These are phyloP conservation scores for Marmota monax DNA, from an alignment of 2,113 vertebrate genomes.

Conservation along the genomic window DNA sequence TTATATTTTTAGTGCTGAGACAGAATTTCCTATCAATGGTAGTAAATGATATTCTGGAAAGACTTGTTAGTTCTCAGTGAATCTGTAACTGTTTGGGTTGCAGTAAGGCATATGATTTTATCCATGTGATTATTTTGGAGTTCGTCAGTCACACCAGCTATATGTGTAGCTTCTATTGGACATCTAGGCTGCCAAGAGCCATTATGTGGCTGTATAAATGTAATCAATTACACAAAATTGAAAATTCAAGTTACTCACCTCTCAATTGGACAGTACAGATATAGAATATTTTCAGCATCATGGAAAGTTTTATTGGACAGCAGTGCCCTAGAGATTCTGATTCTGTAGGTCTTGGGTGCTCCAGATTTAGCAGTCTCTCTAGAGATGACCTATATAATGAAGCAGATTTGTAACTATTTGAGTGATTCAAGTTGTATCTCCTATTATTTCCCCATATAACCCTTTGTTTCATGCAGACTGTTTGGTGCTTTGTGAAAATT, in stretches of 20 bases:
- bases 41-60: too few relatives aligned
- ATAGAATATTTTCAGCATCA: slow-evolving; percentile 43
- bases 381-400: slow-evolving; percentile 76
- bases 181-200: not conserved
- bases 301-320: slow-evolving; percentile 53
- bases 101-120: not conserved
- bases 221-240: slow-evolving; percentile 45
- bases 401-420: slow-evolving; percentile 45
- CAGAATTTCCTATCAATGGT: not conserved
- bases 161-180: not conserved
- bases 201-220: slow-evolving; percentile 27
- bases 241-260: slow-evolving; percentile 36
- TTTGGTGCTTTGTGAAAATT: slow-evolving; percentile 20
- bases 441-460: slow-evolving; percentile 47
- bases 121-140: not conserved
- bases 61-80: too few relatives aligned
- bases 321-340: slow-evolving; percentile 46
- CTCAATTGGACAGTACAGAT: not conserved
- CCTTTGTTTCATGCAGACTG: slow-evolving; percentile 1
- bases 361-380: slow-evolving; percentile 73
- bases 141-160: not conserved
- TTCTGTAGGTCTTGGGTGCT: slow-evolving; percentile 63
- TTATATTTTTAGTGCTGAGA: too few relatives aligned
- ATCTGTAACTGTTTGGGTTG: slow-evolving; percentile 34
- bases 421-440: slow-evolving; percentile 20